Evolutionary conservation across 1,140 invertebrate species (phyloP), one percentile per base, ranked within the genome.

Genomic region (Oryctes rhinoceros): DNA sequence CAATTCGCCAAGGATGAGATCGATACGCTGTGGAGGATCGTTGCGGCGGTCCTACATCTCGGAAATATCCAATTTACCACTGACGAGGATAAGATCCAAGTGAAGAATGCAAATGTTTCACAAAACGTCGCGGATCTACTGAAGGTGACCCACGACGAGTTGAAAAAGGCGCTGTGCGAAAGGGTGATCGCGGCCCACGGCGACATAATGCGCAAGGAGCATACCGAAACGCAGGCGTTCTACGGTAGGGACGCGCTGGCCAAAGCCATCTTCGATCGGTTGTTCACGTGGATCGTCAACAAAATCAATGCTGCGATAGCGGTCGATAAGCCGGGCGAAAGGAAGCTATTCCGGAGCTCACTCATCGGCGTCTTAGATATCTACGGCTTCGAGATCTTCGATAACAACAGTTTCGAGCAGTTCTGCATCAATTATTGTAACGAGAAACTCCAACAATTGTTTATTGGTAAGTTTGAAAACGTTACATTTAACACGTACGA

Each of bases 331-430:
- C 86, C 82, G 13, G 87, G 87, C 76, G 89, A 88, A 15, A 87
- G 86, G 75, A 91, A 90, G 85, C 89, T 88, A n/a, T 93, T 93
- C 81, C 92, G 91, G 84, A 94, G 94, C 86, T 96, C 95, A 0
- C 92, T 98, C 1, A 99, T 99, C 83, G 97, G 97, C 20, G 97
- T 99, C 3, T 89, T 99, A 35, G 97, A 99, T 85, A 99, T 99
- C 85, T 99, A 99, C 87, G 98, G 98, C 15, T 99, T 99, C 89
- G 97, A 99, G 90, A 97, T 99, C 81, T 98, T 99, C 88, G 96
- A 98, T 79, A 91, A 92, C 7, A 98, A 99, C 87, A 97, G 95
- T 85, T 98, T 98, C 89, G 97, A 98, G 88, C 97, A 98, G 86
- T 92, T 92, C 87, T 98, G 97, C 86, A 99, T 99, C 84, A 98